Evolutionary conservation across 2,113 vertebrate species (phyloP), one percentile per base, ranked within the genome.

Genomic region (Acanthochromis polyacanthus): DNA sequence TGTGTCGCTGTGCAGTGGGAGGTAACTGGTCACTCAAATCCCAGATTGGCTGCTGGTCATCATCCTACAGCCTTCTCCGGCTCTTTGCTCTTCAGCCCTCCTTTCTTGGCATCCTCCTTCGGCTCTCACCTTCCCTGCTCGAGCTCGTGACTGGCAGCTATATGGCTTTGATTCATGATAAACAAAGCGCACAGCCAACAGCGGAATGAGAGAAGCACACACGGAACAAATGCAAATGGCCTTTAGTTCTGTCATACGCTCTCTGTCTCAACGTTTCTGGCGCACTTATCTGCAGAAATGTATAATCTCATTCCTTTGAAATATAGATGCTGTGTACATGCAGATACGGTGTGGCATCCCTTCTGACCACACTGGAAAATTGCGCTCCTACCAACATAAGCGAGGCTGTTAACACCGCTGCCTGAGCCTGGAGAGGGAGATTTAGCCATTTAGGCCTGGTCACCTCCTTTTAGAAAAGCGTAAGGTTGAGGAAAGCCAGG

Each of bases 21-120:
- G 87, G 86, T 83, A 81, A 87, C 81, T 53, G 74, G 80, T 83
- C 89, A 81, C 81, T 91, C 63, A 60, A 81, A 87, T 74, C 75
- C 60, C 45, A 75, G 86, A 88, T 82, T 78, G 83, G 78, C 80
- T 81, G 66, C 75, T 50, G 86, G 81, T 90, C 83, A 71, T 89
- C 80, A 77, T 81, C 78, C 75, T 52, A n/a, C 56, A 71, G 60
- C 73, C 61, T 68, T 63, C 43, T 40, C 46, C 9, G 1, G 46
- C 66, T 75, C 72, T 63, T 77, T 81, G 43, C 63, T 71, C 63
- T 71, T 17, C 50, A 71, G 23, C 55, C 43, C 55, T 57, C 30
- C 38, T 78, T 56, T 40, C 50, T 75, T 50, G 7, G 16, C 70
- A 4, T 66, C 56, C 38, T 71, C 51, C 59, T 56, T 62, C 14